Evolutionary conservation across 2,113 vertebrate species (phyloP), one percentile per base, ranked within the genome.

Genomic region (Periophthalmodon schlosseri): DNA sequence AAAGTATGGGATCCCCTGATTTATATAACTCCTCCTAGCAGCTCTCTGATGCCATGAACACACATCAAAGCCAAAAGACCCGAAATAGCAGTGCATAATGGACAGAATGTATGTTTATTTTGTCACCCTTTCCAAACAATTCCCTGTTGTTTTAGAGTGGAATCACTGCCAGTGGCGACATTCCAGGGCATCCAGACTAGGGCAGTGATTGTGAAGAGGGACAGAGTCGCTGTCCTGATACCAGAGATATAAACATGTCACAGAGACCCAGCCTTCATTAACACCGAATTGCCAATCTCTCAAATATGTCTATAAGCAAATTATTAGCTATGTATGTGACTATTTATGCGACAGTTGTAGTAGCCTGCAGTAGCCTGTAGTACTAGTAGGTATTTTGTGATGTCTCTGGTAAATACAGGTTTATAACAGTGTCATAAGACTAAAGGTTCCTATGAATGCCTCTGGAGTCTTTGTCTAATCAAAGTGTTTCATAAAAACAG

Each of bases 101-200:
- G 69, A 86, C 83, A 92, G 84, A 83, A 85, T 72, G 79, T 68
- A 72, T 83, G 84, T 87, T 85, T 84, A 81, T 87, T 90, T 91
- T 82, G 72, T 65, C 76, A 74, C 79, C 72, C 78, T 83, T 85
- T 76, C 84, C 82, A 87, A 86, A 89, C 86, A 86, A 83, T 81
- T 88, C 81, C 74, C 82, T 79, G 84, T 88, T 87, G 87, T 88
- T 80, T 73, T 79, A 86, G 81, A 54, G 70, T 85, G 79, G 77
- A 91, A 81, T 80, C 34, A 58, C 72, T 61, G 81, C 85, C 78
- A 68, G 76, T 83, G 82, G 75, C 70, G 28, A 75, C 73, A 86
- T 90, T 90, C 87, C 89, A 83, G 83, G 63, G 75, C 71, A 76
- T 83, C 50, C 81, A 68, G 85, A 76, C 81, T 60, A 63, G 60